Base-by-base conservation (phyloP, 2,113 vertebrate species). In the Labrus mixtus region DNA sequence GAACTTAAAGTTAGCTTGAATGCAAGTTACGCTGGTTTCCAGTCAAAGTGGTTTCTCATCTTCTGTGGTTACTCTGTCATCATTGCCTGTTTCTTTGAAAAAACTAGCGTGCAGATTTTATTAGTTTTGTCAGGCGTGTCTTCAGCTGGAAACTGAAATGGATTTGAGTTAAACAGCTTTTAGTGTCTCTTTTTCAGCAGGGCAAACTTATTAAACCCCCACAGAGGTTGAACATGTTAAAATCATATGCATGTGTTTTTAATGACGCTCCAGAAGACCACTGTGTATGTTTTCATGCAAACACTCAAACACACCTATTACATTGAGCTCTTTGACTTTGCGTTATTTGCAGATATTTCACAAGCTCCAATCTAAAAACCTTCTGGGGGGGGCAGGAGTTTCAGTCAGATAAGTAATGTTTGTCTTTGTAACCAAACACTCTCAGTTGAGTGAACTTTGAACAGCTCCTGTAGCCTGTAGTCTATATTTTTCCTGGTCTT, bases 391-490 rank as follows among this genome's bases (percentile, higher is more conserved):
- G 57, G 57, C 82, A 46, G 55, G 61, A 89, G 89, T 93, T 89
- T 90, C 83, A 85, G 60, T 79, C 84, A 76, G 93, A 94, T 94
- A 92, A 92, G 71, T 55, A 6, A 4, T 95, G 93, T 94, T 93
- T 94, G 87, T 88, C 84, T 89, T 76, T 79, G 67, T 78, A 61
- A 74, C 29, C 51, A 79, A 81, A 66, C 62, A 69, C 72, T 83
- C 57, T 79, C 62, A 70, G 60, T 54, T 57, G 36, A 55, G 41
- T 90, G 92, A 89, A 92, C 93, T 92, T 94, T 92, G 90, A 57
- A 78, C 90, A 83, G 29, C 29, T 33, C 83, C 64, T 87, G 81
- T 6, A 33, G 29, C 29, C 54, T 80, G 65, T 23, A 16, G 25
- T n/a, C 4, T 55, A 4, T 43, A 4, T 29, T 54, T 29, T 76